Percentiles rank a stretch among this genome's conserved stretches.
phyloP scores from a whole-genome alignment of 2,888 invertebrate species.

The Eupsilia transversa region DNA sequence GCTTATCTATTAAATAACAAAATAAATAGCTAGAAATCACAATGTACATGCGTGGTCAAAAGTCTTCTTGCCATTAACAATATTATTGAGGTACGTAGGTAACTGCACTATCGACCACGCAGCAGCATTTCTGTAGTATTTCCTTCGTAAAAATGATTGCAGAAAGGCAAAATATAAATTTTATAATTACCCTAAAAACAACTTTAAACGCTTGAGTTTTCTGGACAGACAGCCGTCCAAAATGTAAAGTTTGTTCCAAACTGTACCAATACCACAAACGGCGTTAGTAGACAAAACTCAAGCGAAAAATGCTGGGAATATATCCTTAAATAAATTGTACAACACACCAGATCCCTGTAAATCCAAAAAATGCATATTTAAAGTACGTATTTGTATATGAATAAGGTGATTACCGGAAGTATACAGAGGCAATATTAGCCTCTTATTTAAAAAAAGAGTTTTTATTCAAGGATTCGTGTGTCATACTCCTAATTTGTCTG shows the following conservation, averaged over 20 bases:
- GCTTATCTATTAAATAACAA: conserved; percentile 83
- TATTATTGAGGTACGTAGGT: conserved; percentile 62
- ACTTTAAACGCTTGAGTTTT: conserved; percentile 67
- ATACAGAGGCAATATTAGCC: conserved; percentile 11
- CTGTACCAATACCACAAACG: conserved; percentile 36
- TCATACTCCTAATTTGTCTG: conserved; percentile 33
- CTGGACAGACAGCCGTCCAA: conserved; percentile 35
- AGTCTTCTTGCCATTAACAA: conserved; percentile 45
- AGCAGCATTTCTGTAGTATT: conserved; percentile 83
- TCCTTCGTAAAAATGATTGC: conserved; percentile 87
- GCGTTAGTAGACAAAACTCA: conserved; percentile 61
- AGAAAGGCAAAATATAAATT: conserved; percentile 82
- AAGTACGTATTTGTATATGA: conserved; percentile 52
- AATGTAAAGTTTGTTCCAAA: conserved; percentile 19
- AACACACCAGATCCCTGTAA: conserved; percentile 55
- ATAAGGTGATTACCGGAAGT: conserved; percentile 52
- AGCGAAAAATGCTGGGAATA: conserved; percentile 73
- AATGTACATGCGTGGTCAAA: conserved; percentile 77
- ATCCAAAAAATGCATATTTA: conserved; percentile 26
- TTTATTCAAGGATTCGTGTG: conserved; percentile 50
- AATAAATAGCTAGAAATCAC: conserved; percentile 86
- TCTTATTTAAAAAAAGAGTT: background rate
- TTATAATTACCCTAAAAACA: conserved; percentile 77
- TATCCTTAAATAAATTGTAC: conserved; percentile 64
- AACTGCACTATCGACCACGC: conserved; percentile 72